Conservation (phyloP, 2,888 invertebrate genomes). For the Euplagia quadripunctaria region DNA sequence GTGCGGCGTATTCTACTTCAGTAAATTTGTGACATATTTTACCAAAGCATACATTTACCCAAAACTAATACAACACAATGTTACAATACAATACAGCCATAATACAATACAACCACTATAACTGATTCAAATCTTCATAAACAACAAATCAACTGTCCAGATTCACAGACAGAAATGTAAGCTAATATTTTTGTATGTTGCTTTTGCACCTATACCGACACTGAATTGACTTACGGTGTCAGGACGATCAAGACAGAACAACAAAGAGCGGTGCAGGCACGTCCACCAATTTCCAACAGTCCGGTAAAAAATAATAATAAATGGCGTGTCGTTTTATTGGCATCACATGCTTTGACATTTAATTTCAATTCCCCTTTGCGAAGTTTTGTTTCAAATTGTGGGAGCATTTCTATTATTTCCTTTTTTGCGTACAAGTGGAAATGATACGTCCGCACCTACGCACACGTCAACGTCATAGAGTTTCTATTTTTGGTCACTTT, state of each 20-base stretch:
- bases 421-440: slow-evolving; percentile 57
- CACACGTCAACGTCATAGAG: slow-evolving; percentile 57
- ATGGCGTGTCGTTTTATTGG: slow-evolving; percentile 62
- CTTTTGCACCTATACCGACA: slow-evolving; percentile 2
- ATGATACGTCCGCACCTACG: slow-evolving; percentile 57
- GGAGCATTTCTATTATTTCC: slow-evolving; percentile 59
- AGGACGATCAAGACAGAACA: slow-evolving; percentile 29
- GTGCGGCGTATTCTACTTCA: neutral
- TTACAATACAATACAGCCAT: neutral
- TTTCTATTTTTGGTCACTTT: neutral
- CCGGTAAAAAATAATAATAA: slow-evolving; percentile 52
- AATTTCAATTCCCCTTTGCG: slow-evolving; percentile 73
- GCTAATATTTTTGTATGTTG: neutral
- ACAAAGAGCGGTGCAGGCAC: slow-evolving; percentile 22
- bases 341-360: slow-evolving; percentile 66
- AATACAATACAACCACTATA: neutral
- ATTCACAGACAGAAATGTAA: neutral
- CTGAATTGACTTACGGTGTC: slow-evolving; percentile 33
- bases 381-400: slow-evolving; percentile 56
- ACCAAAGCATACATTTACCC: too few relatives aligned
- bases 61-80: too few relatives aligned
- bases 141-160: neutral
- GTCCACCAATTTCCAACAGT: slow-evolving; percentile 40
- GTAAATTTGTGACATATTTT: neutral
- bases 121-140: neutral